Base-by-base conservation (phyloP, 2,113 vertebrate genomes). In the Elaphurus davidianus region DNA sequence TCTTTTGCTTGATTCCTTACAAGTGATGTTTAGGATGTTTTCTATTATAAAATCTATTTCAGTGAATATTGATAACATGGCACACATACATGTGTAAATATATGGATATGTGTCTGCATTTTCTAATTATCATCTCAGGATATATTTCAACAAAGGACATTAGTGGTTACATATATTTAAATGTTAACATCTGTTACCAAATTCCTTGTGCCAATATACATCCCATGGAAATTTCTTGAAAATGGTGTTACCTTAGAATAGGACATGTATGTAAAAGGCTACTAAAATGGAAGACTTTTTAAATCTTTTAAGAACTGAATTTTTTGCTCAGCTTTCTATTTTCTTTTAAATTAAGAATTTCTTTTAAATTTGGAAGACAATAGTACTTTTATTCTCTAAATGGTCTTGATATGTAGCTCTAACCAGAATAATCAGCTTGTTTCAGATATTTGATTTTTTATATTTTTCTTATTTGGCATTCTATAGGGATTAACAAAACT, bases 371-470 rank as follows among this genome's bases (percentile, higher is more conserved):
- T 81, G 4, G 33, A 87, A 50, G 21, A 27, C 3, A 92, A 59
- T 90, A 88, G 25, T 87, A 55, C 30, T 91, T n/a, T 84, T 81
- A 78, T 82, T 50, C 59, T 36, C 16, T 83, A 94, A 95, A n/a
- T 87, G 1, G 9, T 47, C 91, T 93, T 96, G 43, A 83, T 52
- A 92, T 33, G 40, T 87, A 11, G 3, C 9, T 83, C 30, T 27
- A 54, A 33, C n/a, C 54, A 23, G 25, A 19, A 27, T 89, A 57
- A 36, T 87, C 33, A 55, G 36, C 27, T 79, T 23, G 4, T 97
- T 98, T 98, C 90, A 90, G 50, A 55, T 87, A 57, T 96, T 98
- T 94, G 87, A 87, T 74, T 98, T 96, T 93, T 89, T 62, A 4
- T 50, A 83, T 64, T 93, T 94, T 93, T 91, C 40, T 15, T 36